A percentile compares a stretch with the other conserved stretches of the same genome.
Conservation (phyloP, 2,888 invertebrate species). For the Furcula furcula region DNA sequence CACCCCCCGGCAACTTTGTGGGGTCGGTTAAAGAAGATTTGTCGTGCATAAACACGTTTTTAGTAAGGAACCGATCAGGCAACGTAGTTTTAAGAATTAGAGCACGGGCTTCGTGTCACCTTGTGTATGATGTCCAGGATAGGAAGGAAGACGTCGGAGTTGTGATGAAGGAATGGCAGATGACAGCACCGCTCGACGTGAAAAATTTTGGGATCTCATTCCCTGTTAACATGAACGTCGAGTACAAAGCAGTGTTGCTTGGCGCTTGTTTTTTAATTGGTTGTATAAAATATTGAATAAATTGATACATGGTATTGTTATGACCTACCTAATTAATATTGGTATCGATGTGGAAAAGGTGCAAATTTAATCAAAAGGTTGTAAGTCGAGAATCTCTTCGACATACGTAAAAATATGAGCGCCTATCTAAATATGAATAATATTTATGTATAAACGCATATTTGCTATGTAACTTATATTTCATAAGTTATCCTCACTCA, state of each 20-base stretch:
- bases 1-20: constrained; percentile 51
- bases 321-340: no score
- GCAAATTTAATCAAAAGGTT: no score
- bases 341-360: no score
- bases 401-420: no score
- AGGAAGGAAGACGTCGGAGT: constrained; percentile 36
- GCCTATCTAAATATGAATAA: no score
- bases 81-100: constrained; percentile 36
- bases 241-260: constrained; percentile 45
- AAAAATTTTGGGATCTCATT: constrained; percentile 42
- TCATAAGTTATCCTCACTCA: no score
- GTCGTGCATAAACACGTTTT: constrained; percentile 28
- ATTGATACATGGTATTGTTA: not conserved
- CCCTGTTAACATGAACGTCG: constrained; percentile 38
- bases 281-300: constrained; percentile 31
- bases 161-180: constrained; percentile 30
- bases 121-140: constrained; percentile 30
- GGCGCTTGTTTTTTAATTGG: constrained; percentile 53
- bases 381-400: no score
- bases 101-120: constrained; percentile 15
- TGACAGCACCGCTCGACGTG: constrained; percentile 9
- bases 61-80: constrained; percentile 35
- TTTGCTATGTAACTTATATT: no score
- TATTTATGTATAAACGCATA: no score
- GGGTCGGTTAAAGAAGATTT: constrained; percentile 40